phyloP scores from a whole-genome alignment of 1,140 invertebrate genomes.

The Diabrotica undecimpunctata region DNA sequence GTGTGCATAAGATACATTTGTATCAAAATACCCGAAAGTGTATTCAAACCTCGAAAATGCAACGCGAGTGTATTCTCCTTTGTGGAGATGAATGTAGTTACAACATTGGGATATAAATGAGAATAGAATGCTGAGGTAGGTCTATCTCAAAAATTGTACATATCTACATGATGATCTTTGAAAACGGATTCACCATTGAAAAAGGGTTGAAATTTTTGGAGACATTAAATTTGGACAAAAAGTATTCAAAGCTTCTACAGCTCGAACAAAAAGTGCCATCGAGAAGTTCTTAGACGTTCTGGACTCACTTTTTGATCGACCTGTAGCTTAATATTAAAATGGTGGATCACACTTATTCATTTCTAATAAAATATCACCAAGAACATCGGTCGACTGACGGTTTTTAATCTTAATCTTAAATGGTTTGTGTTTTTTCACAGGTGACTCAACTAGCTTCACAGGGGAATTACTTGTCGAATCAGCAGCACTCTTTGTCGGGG shows the following conservation, averaged over 20 bases:
- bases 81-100: background rate
- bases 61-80: too few species aligned
- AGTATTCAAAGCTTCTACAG: background rate
- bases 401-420: constrained; percentile 38
- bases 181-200: too few species aligned
- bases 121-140: background rate
- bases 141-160: background rate
- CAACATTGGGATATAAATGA: background rate
- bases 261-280: constrained; percentile 9
- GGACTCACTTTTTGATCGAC: constrained; percentile 18
- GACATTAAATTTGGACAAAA: background rate
- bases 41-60: too few species aligned
- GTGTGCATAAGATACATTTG: too few species aligned
- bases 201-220: too few species aligned
- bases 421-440: constrained; percentile 30
- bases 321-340: constrained; percentile 33
- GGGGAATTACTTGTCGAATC: constrained; percentile 20
- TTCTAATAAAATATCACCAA: constrained; percentile 46
- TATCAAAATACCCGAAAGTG: too few species aligned
- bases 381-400: constrained; percentile 39
- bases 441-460: constrained; percentile 17
- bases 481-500: constrained; percentile 20
- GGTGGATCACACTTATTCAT: constrained; percentile 41
- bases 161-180: background rate
- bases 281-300: background rate